These are phyloP conservation scores for Charanyca ferruginea DNA, from an alignment of 2,888 invertebrate genomes.

Conservation along the genomic window DNA sequence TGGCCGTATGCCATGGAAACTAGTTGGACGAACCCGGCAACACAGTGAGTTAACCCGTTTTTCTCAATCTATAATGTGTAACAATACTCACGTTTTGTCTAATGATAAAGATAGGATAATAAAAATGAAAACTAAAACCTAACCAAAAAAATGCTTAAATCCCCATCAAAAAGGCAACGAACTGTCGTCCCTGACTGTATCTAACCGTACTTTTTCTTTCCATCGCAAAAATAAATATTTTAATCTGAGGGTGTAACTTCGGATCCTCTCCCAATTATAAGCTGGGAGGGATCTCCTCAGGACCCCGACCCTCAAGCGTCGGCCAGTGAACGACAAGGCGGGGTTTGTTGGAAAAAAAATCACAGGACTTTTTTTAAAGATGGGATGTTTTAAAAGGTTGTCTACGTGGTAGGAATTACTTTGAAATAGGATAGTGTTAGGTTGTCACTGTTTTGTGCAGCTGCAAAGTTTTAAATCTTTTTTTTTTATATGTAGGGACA, in stretches of 20 bases:
- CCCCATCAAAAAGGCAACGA: not conserved
- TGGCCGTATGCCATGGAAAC: no score
- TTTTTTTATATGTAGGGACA: no score
- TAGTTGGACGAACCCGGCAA: no score
- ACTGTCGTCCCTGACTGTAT: constrained; percentile 64
- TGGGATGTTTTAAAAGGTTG: constrained; percentile 16
- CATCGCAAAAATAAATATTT: constrained; percentile 88
- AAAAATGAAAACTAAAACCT: not conserved
- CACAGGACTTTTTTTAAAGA: constrained; percentile 54
- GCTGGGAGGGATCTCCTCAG: constrained; percentile 61
- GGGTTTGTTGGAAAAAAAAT: constrained; percentile 54
- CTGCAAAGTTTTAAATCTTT: no score
- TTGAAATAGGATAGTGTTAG: constrained; percentile 10
- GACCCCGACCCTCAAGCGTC: constrained; percentile 57
- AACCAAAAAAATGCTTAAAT: not conserved
- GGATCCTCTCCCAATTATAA: constrained; percentile 79
- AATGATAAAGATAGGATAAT: no score
- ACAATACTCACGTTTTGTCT: no score
- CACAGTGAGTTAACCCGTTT: no score
- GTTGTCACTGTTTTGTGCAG: no score
- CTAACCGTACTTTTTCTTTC: constrained; percentile 80
- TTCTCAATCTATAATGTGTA: no score
- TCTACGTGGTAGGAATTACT: constrained; percentile 36
- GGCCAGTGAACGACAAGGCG: constrained; percentile 67
- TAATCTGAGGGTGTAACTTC: constrained; percentile 82